phyloP scores from a whole-genome alignment of 2,888 invertebrate species.

The Gisinianus flammeolus region DNA sequence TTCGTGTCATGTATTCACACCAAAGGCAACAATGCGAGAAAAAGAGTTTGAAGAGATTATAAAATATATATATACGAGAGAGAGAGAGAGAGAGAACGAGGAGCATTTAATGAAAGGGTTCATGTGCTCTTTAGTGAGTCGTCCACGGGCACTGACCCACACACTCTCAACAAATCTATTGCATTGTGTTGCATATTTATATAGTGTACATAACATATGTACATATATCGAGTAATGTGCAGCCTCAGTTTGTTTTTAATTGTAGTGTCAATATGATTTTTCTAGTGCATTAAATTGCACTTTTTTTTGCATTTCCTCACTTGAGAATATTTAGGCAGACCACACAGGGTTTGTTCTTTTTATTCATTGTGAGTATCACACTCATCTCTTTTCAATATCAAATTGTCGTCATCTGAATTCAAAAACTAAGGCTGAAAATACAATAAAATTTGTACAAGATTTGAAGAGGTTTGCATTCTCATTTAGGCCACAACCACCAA shows the following conservation, averaged over 20 bases:
- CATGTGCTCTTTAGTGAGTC: constrained; percentile 21
- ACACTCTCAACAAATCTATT: background rate
- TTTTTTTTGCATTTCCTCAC: background rate
- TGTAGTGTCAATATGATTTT: constrained; percentile 13
- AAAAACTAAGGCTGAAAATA: too few species aligned
- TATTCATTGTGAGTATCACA: too few species aligned
- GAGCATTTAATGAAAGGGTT: background rate
- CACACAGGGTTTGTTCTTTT: background rate
- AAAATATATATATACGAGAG: too few species aligned
- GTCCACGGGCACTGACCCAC: constrained; percentile 28
- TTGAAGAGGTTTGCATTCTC: too few species aligned
- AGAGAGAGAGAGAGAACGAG: background rate
- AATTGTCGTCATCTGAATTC: too few species aligned
- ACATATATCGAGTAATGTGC: background rate
- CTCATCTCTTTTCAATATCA: too few species aligned
- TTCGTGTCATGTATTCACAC: constrained; percentile 17
- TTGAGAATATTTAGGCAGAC: background rate
- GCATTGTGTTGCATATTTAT: constrained; percentile 7
- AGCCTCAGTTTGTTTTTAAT: constrained; percentile 1
- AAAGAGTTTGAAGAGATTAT: constrained; percentile 3
- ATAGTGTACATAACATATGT: background rate
- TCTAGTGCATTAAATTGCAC: constrained; percentile 28
- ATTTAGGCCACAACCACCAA: too few species aligned
- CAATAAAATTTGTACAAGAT: too few species aligned
- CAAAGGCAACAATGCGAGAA: constrained; percentile 16